phyloP scores from a whole-genome alignment of 2,888 invertebrate species.

The Eilema griseolum region DNA sequence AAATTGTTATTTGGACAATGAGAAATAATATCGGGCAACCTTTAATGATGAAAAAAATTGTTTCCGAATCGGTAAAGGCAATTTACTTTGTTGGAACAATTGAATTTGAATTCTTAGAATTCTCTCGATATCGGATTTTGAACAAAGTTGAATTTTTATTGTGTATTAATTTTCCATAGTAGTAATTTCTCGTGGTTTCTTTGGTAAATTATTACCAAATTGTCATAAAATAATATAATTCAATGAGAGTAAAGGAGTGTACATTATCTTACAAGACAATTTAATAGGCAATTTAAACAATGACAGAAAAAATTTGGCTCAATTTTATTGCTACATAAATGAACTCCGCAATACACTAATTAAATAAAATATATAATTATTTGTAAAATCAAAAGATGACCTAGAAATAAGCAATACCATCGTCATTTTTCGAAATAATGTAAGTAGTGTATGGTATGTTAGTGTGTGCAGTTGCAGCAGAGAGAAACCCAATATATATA shows the following conservation, averaged over 20 bases:
- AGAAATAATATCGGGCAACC: constrained; percentile 38
- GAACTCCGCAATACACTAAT: no score
- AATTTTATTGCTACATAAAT: no score
- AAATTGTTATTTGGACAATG: constrained; percentile 48
- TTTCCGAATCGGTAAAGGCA: constrained; percentile 34
- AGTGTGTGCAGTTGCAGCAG: no score
- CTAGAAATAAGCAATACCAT: no score
- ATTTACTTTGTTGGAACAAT: constrained; percentile 44
- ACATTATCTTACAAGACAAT: not conserved
- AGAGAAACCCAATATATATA: not conserved
- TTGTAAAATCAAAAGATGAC: not conserved
- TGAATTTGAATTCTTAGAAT: constrained; percentile 38
- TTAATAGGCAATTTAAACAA: no score
- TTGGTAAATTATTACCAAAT: not conserved
- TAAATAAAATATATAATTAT: not conserved
- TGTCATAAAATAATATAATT: not conserved
- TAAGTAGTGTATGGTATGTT: no score
- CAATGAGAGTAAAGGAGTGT: not conserved
- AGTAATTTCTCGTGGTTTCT: not conserved
- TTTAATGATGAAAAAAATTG: constrained; percentile 47
- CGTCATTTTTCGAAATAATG: no score
- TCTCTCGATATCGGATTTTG: constrained; percentile 31
- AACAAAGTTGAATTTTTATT: constrained; percentile 24
- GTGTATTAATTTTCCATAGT: constrained; percentile 10
- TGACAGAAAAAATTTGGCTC: no score